Evolutionary conservation across 2,888 invertebrate species (phyloP).

Genomic region (Athalia rosae): DNA sequence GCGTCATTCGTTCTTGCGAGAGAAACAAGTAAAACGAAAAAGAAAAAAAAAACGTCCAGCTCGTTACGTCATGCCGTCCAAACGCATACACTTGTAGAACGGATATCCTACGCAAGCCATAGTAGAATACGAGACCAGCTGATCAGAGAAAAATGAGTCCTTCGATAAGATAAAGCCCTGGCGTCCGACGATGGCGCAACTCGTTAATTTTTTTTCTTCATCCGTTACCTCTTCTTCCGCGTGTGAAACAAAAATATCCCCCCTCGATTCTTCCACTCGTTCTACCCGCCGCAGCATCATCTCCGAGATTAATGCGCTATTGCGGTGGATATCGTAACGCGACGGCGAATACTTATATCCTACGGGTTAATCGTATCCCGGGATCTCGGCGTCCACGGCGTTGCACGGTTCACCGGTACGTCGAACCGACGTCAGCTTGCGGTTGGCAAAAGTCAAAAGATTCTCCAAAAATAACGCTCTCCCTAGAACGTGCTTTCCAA

Average conservation of each 20-base stretch:
- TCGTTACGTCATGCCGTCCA: slow-evolving; percentile 23
- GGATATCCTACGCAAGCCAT: too few relatives aligned
- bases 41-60: not conserved
- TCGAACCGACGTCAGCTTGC: not conserved
- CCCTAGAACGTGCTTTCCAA: not conserved
- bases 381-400: slow-evolving; percentile 2
- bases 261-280: not conserved
- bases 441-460: slow-evolving; percentile 19
- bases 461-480: not conserved
- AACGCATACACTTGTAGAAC: too few relatives aligned
- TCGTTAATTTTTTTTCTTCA: too few relatives aligned
- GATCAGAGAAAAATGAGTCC: too few relatives aligned
- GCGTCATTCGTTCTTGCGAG: slow-evolving; percentile 29
- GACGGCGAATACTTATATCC: slow-evolving; percentile 20
- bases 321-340: slow-evolving; percentile 9
- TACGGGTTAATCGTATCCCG: slow-evolving; percentile 18
- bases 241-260: too few relatives aligned
- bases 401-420: not conserved
- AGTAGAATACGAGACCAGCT: too few relatives aligned
- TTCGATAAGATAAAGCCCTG: too few relatives aligned
- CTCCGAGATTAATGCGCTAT: slow-evolving; percentile 34
- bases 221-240: too few relatives aligned
- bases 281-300: not conserved
- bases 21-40: not conserved
- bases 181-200: too few relatives aligned